Conservation (phyloP, 2,113 vertebrate species). For the Bos taurus region ARS-UCD2.0 NC_037340.1:81890001-81890500, state of each 20-base stretch:
- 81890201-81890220: not conserved
- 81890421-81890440: too few species aligned
- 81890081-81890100: too few species aligned
- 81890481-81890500: too few species aligned
- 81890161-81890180: not conserved
- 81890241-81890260: not conserved
- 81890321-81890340: too few species aligned
- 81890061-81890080: not conserved
- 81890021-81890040: not conserved
- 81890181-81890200: not conserved
- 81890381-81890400: too few species aligned
- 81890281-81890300: accelerated
- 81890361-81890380: too few species aligned
- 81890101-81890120: not conserved
- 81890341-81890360: too few species aligned
- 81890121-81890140: not conserved
- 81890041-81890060: not conserved
- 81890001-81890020: not conserved
- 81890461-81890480: too few species aligned
- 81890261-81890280: not conserved
- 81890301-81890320: too few species aligned
- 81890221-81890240: not conserved
- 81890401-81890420: too few species aligned
- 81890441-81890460: too few species aligned
- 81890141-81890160: not conserved